A percentile compares a stretch with the other conserved stretches of the same genome.
These are phyloP conservation scores for Mactra quadrangularis DNA, from an alignment of 1,140 invertebrate species.

Conservation along the genomic window DNA sequence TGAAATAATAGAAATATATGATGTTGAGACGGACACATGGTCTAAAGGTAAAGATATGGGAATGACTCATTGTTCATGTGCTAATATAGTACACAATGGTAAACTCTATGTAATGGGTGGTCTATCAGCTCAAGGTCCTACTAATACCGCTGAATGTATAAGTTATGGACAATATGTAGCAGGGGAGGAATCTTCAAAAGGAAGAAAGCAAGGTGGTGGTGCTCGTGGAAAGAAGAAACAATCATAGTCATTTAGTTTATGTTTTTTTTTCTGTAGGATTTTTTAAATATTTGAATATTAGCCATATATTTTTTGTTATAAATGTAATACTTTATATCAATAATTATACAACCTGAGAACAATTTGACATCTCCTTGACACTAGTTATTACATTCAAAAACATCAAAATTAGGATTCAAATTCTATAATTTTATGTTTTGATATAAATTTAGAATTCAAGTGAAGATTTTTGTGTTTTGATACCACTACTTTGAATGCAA, in stretches of 20 bases:
- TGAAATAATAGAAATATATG: conserved; percentile 76
- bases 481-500: too few relatives aligned
- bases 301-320: neutral
- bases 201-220: neutral
- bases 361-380: too few relatives aligned
- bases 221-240: conserved; percentile 35
- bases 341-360: too few relatives aligned
- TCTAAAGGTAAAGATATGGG: conserved; percentile 70
- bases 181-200: conserved; percentile 1
- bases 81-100: conserved; percentile 70
- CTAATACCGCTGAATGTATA: conserved; percentile 56
- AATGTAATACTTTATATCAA: too few relatives aligned
- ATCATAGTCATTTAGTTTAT: conserved; percentile 2
- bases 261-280: neutral
- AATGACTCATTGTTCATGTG: conserved; percentile 80
- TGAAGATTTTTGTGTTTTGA: too few relatives aligned
- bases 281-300: neutral
- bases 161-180: neutral
- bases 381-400: too few relatives aligned
- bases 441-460: too few relatives aligned
- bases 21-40: conserved; percentile 75
- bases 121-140: conserved; percentile 72
- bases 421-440: too few relatives aligned
- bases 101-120: conserved; percentile 79
- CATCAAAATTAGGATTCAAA: too few relatives aligned